Base-by-base conservation (phyloP, 2,888 invertebrate genomes). In the Oxytorus armatus region DNA sequence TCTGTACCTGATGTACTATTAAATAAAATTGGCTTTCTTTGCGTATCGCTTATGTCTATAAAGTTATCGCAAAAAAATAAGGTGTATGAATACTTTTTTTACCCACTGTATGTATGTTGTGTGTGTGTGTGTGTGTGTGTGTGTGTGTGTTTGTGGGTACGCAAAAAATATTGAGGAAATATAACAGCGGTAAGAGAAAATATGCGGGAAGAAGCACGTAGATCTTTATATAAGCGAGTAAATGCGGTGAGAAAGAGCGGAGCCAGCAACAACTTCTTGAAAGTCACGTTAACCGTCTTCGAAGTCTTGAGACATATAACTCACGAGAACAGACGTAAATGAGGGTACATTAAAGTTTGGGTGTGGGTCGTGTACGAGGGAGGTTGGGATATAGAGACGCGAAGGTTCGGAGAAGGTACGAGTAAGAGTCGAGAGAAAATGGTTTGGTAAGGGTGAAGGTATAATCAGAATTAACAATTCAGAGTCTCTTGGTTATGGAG, bases 391-490 rank as follows among this genome's bases (percentile, higher is more conserved):
- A 14, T 49, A 36, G 65, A 18, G 29, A 69, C 74, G 83, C 68
- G 73, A 70, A 55, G 29, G 72, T 65, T 68, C 51, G 23, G 72
- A 51, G 59, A 53, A 42, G 39, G 68, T 66, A 68, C 44, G 69
- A 57, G 18, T 69, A 33, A n/a, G 55, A 25, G 70, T 47, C 76
- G 77, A 75, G 80, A 68, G 44, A 29, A 21, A 63, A 59, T 68
- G 65, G 59, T 51, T 47, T 61, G 73, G 63, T 69, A 65, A 68
- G 47, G 78, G 11, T 61, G 70, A 77, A 82, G 81, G 79, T 81
- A 79, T 86, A 87, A 88, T 88, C 88, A 87, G 84, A 87, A 88
- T 87, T 88, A 88, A 88, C 87, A 87, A 88, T 88, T 88, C 87
- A 87, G 82, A 83, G 83, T 80, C 81, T 76, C 76, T 77, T 44